Evolutionary conservation across 2,113 vertebrate genomes (phyloP).

Genomic region (Phyllostomus hastatus): DNA sequence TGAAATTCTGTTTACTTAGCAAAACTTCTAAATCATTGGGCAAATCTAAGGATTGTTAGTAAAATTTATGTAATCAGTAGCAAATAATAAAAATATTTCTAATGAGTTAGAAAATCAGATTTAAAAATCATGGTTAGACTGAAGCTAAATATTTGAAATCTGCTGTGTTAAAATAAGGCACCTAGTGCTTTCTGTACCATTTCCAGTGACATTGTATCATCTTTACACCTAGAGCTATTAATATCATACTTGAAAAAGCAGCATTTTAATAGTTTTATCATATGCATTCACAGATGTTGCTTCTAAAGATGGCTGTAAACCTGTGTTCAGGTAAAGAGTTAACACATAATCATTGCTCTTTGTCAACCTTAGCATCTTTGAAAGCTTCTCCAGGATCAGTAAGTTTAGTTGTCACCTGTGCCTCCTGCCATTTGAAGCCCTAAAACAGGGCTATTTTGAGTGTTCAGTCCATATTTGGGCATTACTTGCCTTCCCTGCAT

Average conservation of each 20-base stretch:
- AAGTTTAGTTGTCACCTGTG: neutral
- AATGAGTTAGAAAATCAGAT: conserved; percentile 33
- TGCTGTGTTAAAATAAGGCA: neutral
- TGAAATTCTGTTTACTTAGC: neutral
- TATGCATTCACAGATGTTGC: conserved; percentile 29
- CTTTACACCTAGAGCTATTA: neutral
- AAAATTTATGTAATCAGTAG: conserved; percentile 2
- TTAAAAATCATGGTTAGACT: neutral
- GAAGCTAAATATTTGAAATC: conserved; percentile 19
- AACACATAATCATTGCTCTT: neutral
- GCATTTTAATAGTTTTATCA: neutral
- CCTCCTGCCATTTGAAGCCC: neutral
- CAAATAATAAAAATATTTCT: conserved; percentile 30
- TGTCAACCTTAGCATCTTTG: neutral
- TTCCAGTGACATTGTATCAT: neutral
- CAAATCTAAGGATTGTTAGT: neutral
- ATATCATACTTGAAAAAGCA: neutral
- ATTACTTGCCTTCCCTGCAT: neutral
- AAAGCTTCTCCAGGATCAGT: neutral
- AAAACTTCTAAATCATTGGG: neutral
- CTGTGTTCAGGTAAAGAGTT: neutral
- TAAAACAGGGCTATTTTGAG: neutral
- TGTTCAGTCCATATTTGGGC: neutral
- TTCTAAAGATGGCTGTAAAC: neutral
- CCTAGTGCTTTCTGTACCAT: neutral